These are phyloP conservation scores for Scaptodrosophila lebanonensis DNA, from an alignment of 1,140 invertebrate genomes.

Conservation along the genomic window DNA sequence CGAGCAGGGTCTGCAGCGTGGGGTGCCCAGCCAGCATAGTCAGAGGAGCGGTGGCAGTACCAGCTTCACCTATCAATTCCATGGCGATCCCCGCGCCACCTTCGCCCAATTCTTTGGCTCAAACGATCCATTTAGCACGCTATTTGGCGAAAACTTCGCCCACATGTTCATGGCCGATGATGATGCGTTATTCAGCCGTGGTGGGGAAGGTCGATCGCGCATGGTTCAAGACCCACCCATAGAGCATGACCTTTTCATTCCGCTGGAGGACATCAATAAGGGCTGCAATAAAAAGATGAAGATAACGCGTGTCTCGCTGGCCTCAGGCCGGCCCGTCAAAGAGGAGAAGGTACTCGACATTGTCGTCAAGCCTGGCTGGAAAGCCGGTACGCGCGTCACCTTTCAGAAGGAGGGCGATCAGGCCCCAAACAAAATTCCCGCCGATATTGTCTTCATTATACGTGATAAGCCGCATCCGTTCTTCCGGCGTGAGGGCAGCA, in stretches of 20 bases:
- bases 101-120: slow-evolving; percentile 87
- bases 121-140: slow-evolving; percentile 74
- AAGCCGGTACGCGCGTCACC: slow-evolving; percentile 95
- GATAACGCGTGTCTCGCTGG: slow-evolving; percentile 87
- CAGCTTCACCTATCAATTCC: slow-evolving; percentile 83
- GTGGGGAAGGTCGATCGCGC: slow-evolving; percentile 70
- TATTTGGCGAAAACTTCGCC: slow-evolving; percentile 58
- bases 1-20: slow-evolving; percentile 90
- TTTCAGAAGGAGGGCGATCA: slow-evolving; percentile 95
- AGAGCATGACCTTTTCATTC: slow-evolving; percentile 89
- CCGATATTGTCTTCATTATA: slow-evolving; percentile 96
- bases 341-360: slow-evolving; percentile 94
- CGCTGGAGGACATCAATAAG: slow-evolving; percentile 85
- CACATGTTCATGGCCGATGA: slow-evolving; percentile 78
- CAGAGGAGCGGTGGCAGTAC: slow-evolving; percentile 88
- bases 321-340: slow-evolving; percentile 80
- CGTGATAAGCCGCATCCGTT: slow-evolving; percentile 90
- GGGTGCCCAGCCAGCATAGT: slow-evolving; percentile 91
- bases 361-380: slow-evolving; percentile 95
- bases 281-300: slow-evolving; percentile 96
- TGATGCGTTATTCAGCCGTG: slow-evolving; percentile 45
- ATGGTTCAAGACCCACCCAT: slow-evolving; percentile 86
- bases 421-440: slow-evolving; percentile 88
- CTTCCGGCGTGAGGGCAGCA: slow-evolving; percentile 91
- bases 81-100: slow-evolving; percentile 88